Base-by-base conservation (phyloP, 2,888 invertebrate species). In the Drosophila paucipuncta region DNA sequence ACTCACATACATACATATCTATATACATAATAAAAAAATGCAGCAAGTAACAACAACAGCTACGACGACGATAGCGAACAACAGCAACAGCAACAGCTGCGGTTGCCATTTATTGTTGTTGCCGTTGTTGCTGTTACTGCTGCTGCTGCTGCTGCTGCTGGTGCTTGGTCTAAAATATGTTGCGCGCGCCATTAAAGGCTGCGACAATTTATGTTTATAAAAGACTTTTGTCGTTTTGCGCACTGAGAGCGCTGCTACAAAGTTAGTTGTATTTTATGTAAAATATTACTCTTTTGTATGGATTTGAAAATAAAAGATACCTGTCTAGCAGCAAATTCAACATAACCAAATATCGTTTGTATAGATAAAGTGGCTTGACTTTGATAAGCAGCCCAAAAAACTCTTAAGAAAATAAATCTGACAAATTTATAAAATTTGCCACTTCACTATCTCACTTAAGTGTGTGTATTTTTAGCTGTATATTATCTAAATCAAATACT, bases 101-200 rank as follows among this genome's bases (percentile, higher is more conserved):
- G 65, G 78, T 71, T 80, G 80, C 75, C 66, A 81, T 80, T 76
- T 83, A 73, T 76, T 84, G 76, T 75, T 82, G 76, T 43, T 57
- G 68, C 18, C 41, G 64, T 37, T 76, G 73, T 22, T 62, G 58
- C 52, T 60, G 49, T 16, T 47, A 4, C n/a, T 65, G 68, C 22
- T 70, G 71, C 37, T 74, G 77, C 16, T 53, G 78, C 18, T 78
- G 73, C 37, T 74, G 76, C 11, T 57, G 78, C 16, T 78, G 73
- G 59, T 69, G 71, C 63, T 73, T 66, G 73, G 43, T 54, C 80
- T 72, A 78, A 84, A 84, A 84, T 82, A 82, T 82, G 82, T 71
- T 84, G 79, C 60, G 49, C 74, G 75, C 82, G 58, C 85, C 85
- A 89, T 89, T 85, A 85, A 88, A 85, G 89, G 89, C 85, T 73